Percentiles rank a stretch among this genome's conserved stretches.
These are phyloP conservation scores for Silurus glanis DNA, from an alignment of 2,113 vertebrate species.

Conservation along the genomic window DNA sequence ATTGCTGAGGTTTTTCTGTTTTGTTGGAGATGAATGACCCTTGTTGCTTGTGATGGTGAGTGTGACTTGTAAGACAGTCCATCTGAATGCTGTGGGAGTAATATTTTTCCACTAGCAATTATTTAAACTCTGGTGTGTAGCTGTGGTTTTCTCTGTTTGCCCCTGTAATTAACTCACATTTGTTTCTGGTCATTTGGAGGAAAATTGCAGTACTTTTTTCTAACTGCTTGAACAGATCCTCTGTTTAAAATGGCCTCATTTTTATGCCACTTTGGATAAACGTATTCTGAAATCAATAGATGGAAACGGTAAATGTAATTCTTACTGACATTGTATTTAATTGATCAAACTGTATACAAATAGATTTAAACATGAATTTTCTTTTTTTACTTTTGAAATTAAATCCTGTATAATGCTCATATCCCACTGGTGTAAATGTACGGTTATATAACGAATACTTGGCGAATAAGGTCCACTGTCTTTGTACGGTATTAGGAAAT, in stretches of 20 bases:
- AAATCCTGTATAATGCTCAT: background rate
- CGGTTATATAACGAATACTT: no score
- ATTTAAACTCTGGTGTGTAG: background rate
- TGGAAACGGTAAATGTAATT: background rate
- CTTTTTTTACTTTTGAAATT: background rate
- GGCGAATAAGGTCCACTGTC: no score
- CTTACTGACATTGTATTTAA: background rate
- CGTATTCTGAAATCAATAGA: background rate
- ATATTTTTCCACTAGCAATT: background rate
- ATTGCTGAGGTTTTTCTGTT: background rate
- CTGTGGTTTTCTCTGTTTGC: background rate
- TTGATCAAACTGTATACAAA: background rate
- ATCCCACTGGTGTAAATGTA: background rate
- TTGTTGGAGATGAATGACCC: conserved; percentile 1
- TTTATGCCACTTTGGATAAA: background rate
- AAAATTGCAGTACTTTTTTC: background rate
- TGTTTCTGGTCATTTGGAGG: background rate
- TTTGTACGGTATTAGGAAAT: no score
- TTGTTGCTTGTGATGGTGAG: background rate
- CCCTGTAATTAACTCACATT: background rate
- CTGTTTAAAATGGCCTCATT: background rate
- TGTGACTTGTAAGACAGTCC: background rate
- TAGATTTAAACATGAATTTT: background rate
- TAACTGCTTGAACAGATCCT: background rate
- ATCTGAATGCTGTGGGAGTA: background rate